These are phyloP conservation scores for Ormyrus pomaceus DNA, from an alignment of 2,888 invertebrate species.

Conservation along the genomic window DNA sequence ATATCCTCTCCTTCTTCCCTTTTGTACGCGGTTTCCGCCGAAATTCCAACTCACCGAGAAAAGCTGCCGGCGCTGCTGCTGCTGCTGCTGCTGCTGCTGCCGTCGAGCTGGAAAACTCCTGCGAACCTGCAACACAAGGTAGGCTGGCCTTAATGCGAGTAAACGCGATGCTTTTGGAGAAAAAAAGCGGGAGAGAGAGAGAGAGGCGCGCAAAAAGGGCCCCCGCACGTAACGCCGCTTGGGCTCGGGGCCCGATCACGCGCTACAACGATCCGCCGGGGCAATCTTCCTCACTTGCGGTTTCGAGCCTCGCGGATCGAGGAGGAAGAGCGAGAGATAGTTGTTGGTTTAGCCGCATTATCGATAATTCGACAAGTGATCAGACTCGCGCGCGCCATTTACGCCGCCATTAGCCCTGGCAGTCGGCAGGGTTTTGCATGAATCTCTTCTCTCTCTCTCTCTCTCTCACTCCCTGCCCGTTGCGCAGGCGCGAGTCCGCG, in stretches of 20 bases:
- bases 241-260: constrained; percentile 3
- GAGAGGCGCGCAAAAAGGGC: too few relatives aligned
- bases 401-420: constrained; percentile 64
- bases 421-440: background rate
- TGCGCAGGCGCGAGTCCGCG: background rate
- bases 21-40: constrained; percentile 62
- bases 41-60: background rate
- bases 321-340: constrained; percentile 27
- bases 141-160: too few relatives aligned
- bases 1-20: constrained; percentile 56
- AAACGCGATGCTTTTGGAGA: too few relatives aligned
- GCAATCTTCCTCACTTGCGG: constrained; percentile 62
- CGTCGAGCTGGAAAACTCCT: too few relatives aligned
- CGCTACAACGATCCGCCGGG: background rate
- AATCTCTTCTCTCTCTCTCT: too few relatives aligned
- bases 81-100: too few relatives aligned
- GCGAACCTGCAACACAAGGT: too few relatives aligned
- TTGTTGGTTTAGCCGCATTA: constrained; percentile 75
- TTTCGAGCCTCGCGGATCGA: constrained; percentile 55
- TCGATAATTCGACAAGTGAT: constrained; percentile 75
- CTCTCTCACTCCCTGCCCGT: too few relatives aligned
- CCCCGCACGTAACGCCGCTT: too few relatives aligned
- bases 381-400: constrained; percentile 62
- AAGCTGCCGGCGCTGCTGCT: too few relatives aligned
- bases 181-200: too few relatives aligned